Percentiles rank a stretch among this genome's conserved stretches.
Evolutionary conservation across 2,113 vertebrate genomes (phyloP).

Genomic region (Gulo gulo): DNA sequence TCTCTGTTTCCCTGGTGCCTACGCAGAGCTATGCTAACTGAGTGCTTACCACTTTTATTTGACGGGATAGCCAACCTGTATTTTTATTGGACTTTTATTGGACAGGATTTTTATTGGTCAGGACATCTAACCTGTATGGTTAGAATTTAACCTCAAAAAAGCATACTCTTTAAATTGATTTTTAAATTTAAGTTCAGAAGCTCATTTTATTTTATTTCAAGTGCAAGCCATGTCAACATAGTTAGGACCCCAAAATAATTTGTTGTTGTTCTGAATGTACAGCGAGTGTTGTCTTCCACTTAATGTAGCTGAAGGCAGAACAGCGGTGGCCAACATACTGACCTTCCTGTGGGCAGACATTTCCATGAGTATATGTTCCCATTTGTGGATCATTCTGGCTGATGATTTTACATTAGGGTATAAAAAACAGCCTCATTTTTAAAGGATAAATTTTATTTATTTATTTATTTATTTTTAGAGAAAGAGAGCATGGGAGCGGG

Average conservation of each 20-base stretch:
- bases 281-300: background rate
- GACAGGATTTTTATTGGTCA: background rate
- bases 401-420: background rate
- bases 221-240: background rate
- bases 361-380: background rate
- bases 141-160: conserved; percentile 2
- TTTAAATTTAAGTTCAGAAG: conserved; percentile 29
- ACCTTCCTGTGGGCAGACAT: background rate
- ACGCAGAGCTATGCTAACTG: background rate
- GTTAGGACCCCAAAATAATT: background rate
- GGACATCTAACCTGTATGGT: background rate
- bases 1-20: background rate
- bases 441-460: background rate
- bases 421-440: conserved; percentile 1
- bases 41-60: background rate
- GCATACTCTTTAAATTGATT: background rate
- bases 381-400: background rate
- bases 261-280: background rate
- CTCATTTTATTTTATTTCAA: conserved; percentile 29
- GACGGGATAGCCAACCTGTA: background rate
- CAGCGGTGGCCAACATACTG: accelerated
- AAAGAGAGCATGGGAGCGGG: too few species aligned
- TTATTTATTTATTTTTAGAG: background rate
- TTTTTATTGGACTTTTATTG: background rate
- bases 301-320: too few species aligned